Evolutionary conservation across 64 coral and sea anemone genomes (phyloP).

Genomic region (Montipora sp.): DNA sequence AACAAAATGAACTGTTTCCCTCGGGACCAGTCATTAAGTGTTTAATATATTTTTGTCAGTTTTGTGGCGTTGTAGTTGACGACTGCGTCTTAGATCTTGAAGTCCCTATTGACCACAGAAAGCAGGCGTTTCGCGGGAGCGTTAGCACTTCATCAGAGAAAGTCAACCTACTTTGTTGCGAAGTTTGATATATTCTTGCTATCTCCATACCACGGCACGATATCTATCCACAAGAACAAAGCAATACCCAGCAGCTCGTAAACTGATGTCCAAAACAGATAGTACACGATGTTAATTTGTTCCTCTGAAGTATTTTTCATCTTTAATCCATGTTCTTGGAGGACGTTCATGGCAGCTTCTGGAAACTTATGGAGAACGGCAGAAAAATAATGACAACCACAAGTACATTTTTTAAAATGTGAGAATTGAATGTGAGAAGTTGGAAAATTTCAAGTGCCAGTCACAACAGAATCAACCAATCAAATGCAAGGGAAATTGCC

Average conservation of each 20-base stretch:
- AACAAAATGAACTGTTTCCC: too few relatives aligned
- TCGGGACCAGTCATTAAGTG: too few relatives aligned
- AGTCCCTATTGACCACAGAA: too few relatives aligned
- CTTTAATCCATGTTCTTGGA: slow-evolving; percentile 82
- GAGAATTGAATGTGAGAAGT: too few relatives aligned
- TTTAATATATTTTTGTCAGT: too few relatives aligned
- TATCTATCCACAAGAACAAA: slow-evolving; percentile 83
- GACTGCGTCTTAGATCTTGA: too few relatives aligned
- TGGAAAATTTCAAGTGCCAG: too few relatives aligned
- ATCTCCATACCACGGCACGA: slow-evolving; percentile 85
- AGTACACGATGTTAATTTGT: slow-evolving; percentile 77
- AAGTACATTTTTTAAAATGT: neutral
- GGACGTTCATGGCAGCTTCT: slow-evolving; percentile 75
- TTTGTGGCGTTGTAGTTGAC: too few relatives aligned
- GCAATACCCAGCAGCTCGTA: slow-evolving; percentile 76
- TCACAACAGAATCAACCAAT: too few relatives aligned
- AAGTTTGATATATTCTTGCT: slow-evolving; percentile 72
- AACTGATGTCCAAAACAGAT: slow-evolving; percentile 86
- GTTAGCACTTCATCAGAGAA: too few relatives aligned
- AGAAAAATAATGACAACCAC: neutral
- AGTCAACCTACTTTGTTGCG: slow-evolving; percentile 75
- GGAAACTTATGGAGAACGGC: slow-evolving; percentile 49
- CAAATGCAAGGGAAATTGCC: too few relatives aligned
- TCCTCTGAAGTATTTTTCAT: slow-evolving; percentile 75
- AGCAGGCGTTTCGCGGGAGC: too few relatives aligned